Conservation (phyloP, 2,888 invertebrate genomes). For the Drosophila borealis region DNA sequence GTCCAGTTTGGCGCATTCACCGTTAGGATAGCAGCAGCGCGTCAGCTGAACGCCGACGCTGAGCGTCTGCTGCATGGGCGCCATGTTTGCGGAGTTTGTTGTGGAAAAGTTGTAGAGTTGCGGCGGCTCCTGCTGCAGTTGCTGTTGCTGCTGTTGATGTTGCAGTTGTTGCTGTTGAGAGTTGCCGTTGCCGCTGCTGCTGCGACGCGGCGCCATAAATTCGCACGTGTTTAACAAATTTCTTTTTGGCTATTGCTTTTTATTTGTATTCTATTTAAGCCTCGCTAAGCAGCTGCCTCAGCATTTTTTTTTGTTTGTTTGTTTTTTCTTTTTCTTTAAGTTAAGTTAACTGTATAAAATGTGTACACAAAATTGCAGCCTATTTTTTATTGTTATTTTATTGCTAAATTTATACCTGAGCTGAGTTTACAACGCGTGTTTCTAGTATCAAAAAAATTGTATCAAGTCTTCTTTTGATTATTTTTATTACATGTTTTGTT, state of each 20-base stretch:
- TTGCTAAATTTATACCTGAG: constrained; percentile 66
- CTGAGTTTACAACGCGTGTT: constrained; percentile 67
- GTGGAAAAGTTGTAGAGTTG: constrained; percentile 37
- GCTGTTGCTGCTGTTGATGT: constrained; percentile 40
- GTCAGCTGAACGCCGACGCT: constrained; percentile 84
- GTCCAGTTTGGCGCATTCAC: constrained; percentile 90
- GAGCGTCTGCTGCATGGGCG: constrained; percentile 79
- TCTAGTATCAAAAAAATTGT: constrained; percentile 68
- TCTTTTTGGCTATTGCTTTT: constrained; percentile 3
- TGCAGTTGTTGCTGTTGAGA: constrained; percentile 72
- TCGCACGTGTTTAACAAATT: constrained; percentile 43
- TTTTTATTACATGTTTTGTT: constrained; percentile 35
- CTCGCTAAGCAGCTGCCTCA: constrained; percentile 13
- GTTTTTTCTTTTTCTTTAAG: constrained; percentile 5
- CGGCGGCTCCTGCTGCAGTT: constrained; percentile 46
- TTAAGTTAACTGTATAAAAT: constrained; percentile 46
- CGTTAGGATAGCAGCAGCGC: constrained; percentile 92
- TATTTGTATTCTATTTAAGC: constrained; percentile 9
- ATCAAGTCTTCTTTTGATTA: constrained; percentile 24
- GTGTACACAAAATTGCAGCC: constrained; percentile 62
- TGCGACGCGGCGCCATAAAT: constrained; percentile 86
- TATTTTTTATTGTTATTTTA: constrained; percentile 40
- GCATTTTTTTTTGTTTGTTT: constrained; percentile 15
- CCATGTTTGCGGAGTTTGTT: constrained; percentile 61
- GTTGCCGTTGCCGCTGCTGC: constrained; percentile 80